Evolutionary conservation across 2,888 invertebrate genomes (phyloP).

Genomic region (Tenthredo mesomela): DNA sequence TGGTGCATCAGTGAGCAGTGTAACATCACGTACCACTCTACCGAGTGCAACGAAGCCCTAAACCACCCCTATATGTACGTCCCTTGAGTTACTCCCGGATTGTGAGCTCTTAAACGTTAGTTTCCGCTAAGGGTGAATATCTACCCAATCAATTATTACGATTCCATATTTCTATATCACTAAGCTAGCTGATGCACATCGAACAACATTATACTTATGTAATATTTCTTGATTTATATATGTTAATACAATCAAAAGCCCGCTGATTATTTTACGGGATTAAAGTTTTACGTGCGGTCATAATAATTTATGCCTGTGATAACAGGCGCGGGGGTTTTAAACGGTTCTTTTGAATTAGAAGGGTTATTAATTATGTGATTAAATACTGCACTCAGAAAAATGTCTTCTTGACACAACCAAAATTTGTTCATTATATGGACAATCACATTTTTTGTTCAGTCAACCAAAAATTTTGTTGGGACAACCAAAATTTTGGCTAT

Average conservation of each 20-base stretch:
- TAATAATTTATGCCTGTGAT: background rate
- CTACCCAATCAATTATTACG: slow-evolving; percentile 61
- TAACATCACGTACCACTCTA: slow-evolving; percentile 51
- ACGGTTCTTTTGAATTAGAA: background rate
- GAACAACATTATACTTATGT: background rate
- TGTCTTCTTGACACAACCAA: too few species aligned
- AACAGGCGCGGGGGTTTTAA: background rate
- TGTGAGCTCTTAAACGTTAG: slow-evolving; percentile 70
- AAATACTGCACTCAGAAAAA: too few species aligned
- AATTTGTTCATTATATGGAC: too few species aligned
- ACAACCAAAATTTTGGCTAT: too few species aligned
- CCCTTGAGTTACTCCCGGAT: slow-evolving; percentile 34
- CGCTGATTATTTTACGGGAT: background rate
- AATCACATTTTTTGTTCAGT: too few species aligned
- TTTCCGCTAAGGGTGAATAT: slow-evolving; percentile 67
- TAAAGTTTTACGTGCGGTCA: background rate
- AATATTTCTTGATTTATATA: background rate
- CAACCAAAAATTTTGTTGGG: too few species aligned
- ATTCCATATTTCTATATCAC: background rate
- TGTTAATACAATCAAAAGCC: background rate
- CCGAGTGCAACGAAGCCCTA: slow-evolving; percentile 24
- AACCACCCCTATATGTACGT: background rate
- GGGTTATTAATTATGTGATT: background rate
- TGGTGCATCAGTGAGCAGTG: slow-evolving; percentile 32
- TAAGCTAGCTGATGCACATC: background rate